phyloP scores from a whole-genome alignment of 2,797 vertebrate species.

The Tiaroga cobitis region DNA sequence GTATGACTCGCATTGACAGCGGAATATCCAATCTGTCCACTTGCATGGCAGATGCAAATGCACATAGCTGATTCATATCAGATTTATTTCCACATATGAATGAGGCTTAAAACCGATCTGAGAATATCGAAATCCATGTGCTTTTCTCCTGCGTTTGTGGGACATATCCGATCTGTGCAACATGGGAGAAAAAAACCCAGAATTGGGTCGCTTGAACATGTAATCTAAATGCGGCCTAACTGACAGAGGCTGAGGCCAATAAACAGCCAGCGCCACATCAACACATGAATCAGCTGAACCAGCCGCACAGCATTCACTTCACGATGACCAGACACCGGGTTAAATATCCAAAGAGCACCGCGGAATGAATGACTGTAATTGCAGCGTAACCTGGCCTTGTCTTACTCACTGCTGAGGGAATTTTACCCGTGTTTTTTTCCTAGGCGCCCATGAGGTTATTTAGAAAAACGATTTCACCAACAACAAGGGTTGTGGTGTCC shows the following conservation, averaged over 20 bases:
- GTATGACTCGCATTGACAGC: too few relatives aligned
- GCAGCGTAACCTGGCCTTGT: slow-evolving; percentile 3
- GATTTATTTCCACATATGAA: not conserved
- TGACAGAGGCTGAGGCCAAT: slow-evolving; percentile 37
- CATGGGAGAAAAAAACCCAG: not conserved
- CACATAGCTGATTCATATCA: not conserved
- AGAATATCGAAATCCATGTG: not conserved
- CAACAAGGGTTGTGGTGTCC: slow-evolving; percentile 56
- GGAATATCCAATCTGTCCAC: too few relatives aligned
- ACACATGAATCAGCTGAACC: slow-evolving; percentile 46
- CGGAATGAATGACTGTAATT: slow-evolving; percentile 18
- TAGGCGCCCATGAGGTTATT: slow-evolving; percentile 40
- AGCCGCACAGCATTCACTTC: slow-evolving; percentile 17
- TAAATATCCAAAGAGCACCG: slow-evolving; percentile 20
- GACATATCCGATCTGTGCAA: not conserved
- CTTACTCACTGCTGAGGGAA: slow-evolving; percentile 17
- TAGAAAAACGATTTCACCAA: slow-evolving; percentile 41
- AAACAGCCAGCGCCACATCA: slow-evolving; percentile 26
- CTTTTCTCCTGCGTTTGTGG: not conserved
- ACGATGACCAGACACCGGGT: slow-evolving; percentile 1
- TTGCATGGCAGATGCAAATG: not conserved
- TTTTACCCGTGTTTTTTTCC: slow-evolving; percentile 30
- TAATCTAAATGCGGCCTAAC: not conserved
- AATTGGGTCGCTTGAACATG: not conserved
- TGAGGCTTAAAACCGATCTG: not conserved